phyloP scores from a whole-genome alignment of 2,113 vertebrate species.

The Sinocyclocheilus anophthalmus region DNA sequence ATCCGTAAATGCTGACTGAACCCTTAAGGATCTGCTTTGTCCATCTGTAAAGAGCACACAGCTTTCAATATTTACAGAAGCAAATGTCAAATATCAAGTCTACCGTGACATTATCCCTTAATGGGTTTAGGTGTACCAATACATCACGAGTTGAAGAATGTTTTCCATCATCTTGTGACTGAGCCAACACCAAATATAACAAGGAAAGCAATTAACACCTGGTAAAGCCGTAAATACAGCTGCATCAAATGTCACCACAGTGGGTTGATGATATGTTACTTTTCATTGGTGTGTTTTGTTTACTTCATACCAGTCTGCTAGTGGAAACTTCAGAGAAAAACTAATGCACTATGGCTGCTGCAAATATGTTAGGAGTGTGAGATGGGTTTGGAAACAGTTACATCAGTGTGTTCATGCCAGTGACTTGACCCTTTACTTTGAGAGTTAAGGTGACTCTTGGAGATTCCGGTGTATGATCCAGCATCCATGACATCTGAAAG shows the following conservation, averaged over 20 bases:
- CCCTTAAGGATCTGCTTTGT: constrained; percentile 6
- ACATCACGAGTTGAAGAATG: not conserved
- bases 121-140: not conserved
- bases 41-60: constrained; percentile 13
- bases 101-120: not conserved
- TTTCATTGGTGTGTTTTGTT: not conserved
- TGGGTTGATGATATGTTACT: not conserved
- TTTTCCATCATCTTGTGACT: constrained; percentile 21
- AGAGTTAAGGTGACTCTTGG: constrained; percentile 30
- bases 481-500: not conserved
- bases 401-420: not conserved
- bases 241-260: not conserved
- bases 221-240: not conserved
- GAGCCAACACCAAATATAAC: constrained; percentile 31
- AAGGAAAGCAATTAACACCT: not conserved
- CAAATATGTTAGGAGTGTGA: not conserved
- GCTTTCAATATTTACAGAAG: not conserved
- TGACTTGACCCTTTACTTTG: not conserved
- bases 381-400: not conserved
- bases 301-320: not conserved
- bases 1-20: not conserved
- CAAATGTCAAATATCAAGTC: not conserved
- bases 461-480: constrained; percentile 11
- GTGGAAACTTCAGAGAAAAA: too few species aligned
- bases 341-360: too few species aligned